A percentile compares a stretch with the other conserved stretches of the same genome.
phyloP scores from a whole-genome alignment of 2,888 invertebrate species.

The Nymphalis urticae region DNA sequence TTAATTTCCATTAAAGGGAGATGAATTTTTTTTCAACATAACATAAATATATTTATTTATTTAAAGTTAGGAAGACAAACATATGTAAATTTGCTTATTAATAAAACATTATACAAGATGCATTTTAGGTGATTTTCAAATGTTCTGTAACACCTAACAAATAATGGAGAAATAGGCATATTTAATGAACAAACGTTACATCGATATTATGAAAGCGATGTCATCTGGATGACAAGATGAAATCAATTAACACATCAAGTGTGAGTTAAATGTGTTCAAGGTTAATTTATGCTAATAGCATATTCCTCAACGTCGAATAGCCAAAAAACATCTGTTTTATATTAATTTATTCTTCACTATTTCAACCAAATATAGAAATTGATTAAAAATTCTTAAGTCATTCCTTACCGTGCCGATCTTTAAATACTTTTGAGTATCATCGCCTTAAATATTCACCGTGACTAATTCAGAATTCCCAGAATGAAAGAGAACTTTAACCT shows the following conservation, averaged over 20 bases:
- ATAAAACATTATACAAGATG: no score
- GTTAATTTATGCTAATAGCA: slow-evolving; percentile 4
- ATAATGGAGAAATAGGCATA: background rate
- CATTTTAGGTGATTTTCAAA: no score
- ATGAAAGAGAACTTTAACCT: no score
- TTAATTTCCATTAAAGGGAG: background rate
- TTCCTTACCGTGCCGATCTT: background rate
- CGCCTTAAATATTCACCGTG: background rate
- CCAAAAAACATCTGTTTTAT: background rate
- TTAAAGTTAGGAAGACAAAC: no score
- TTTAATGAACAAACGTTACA: background rate
- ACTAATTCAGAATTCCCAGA: background rate
- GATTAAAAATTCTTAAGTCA: slow-evolving; percentile 1
- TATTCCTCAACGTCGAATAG: background rate
- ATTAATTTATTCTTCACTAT: background rate
- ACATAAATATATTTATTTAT: no score
- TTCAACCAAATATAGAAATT: background rate
- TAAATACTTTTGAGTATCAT: background rate
- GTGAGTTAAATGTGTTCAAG: background rate
- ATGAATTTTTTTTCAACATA: no score
- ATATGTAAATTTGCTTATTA: no score
- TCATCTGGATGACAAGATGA: background rate
- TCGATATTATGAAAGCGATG: background rate
- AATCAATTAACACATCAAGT: slow-evolving; percentile 4
- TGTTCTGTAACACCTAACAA: background rate